These are phyloP conservation scores for Hippocampus abdominalis DNA, from an alignment of 2,113 vertebrate species.

Conservation along the genomic window DNA sequence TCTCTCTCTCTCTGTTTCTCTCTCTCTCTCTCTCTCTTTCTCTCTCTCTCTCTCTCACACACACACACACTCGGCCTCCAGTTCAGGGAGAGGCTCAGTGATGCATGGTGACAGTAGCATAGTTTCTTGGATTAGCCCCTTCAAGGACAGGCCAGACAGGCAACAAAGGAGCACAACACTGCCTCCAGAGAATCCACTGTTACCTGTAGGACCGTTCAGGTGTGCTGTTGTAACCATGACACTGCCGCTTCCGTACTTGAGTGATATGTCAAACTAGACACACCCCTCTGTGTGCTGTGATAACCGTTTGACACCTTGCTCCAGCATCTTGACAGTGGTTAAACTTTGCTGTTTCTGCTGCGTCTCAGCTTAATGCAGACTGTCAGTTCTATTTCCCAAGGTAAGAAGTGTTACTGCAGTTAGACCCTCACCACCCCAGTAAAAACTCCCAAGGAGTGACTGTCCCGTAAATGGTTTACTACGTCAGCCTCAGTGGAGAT, in stretches of 20 bases:
- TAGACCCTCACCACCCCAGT: background rate
- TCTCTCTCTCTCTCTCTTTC: no score
- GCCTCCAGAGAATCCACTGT: slow-evolving; percentile 29
- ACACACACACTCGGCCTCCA: background rate
- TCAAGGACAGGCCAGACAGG: slow-evolving; percentile 41
- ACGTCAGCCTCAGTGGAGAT: background rate
- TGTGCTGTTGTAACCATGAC: slow-evolving; percentile 21
- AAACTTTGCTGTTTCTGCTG: slow-evolving; percentile 1
- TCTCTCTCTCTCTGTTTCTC: no score
- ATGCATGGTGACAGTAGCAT: slow-evolving; percentile 29
- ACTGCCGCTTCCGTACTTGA: slow-evolving; percentile 5
- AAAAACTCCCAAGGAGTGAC: background rate
- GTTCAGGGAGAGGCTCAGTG: slow-evolving; percentile 26
- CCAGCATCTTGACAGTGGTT: background rate
- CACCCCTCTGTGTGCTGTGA: background rate
- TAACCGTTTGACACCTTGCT: slow-evolving; percentile 6
- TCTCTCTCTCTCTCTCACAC: background rate
- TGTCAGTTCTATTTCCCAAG: slow-evolving; percentile 2
- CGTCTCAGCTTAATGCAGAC: background rate
- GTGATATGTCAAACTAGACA: slow-evolving; percentile 12
- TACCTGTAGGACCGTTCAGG: slow-evolving; percentile 32
- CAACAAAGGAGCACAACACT: slow-evolving; percentile 20
- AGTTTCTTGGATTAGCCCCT: slow-evolving; percentile 38
- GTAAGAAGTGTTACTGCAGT: background rate
- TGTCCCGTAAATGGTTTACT: background rate